Base-by-base conservation (phyloP, 1,140 invertebrate species). In the Drosophila littoralis region DNA sequence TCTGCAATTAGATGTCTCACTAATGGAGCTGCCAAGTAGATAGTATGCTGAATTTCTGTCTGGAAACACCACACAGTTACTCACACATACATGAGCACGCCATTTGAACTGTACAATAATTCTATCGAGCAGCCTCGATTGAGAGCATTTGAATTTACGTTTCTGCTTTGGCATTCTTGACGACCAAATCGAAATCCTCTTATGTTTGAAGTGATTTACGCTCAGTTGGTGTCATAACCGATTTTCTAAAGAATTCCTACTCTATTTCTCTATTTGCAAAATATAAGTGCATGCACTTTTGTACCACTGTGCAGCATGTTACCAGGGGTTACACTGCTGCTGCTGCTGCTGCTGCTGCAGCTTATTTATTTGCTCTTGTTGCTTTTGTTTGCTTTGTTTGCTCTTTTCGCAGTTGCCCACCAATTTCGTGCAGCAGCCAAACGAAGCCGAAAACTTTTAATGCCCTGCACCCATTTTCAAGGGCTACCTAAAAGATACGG, bases 301-400 rank as follows among this genome's bases (percentile, higher is more conserved):
- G 51, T 22, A 9, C 22, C 45, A 59, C 65, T 40, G 54, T 69
- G 46, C 38, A 13, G 40, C 36, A 10, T 45, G 54, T 54, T 68
- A 35, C 48, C n/a, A 42, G 35, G 33, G 52, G 4, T 28, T 33
- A 54, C 52, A 5, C 13, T 50, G 10, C 13, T 54, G 46, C 35
- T 50, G 71, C 55, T 50, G 46, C 46, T 35, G 9, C 32, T 48
- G 40, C 32, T 54, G 42, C 36, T 57, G 71, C 65, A 69, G 65
- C 69, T 73, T 72, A 59, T 58, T 67, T 67, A 59, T 45, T 73
- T 73, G 55, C 48, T 50, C 40, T 55, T 32, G 35, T 36, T 65
- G 69, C 38, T 58, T 46, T 69, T 55, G 36, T 35, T 45, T 38
- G 55, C 32, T 33, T 66, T 66, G 61, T 72, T 52, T 40, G 46